These are phyloP conservation scores for Chauna torquata DNA, from an alignment of 2,113 vertebrate species.

Conservation along the genomic window DNA sequence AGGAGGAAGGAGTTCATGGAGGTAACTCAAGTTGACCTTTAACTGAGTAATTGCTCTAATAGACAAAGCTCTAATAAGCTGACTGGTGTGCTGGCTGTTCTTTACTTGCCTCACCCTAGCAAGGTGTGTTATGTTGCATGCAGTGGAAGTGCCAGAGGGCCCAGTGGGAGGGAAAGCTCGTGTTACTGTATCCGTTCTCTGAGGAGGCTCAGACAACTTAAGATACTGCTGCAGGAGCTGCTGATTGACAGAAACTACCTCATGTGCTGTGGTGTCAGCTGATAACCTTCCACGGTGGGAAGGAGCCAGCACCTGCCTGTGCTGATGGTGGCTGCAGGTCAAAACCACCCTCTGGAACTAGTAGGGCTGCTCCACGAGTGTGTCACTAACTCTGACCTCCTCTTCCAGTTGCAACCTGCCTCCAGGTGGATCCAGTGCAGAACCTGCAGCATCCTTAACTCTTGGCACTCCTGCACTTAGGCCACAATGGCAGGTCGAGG, in stretches of 20 bases:
- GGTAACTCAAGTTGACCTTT: neutral
- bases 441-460: conserved; percentile 17
- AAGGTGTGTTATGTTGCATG: neutral
- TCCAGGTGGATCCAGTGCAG: conserved; percentile 63
- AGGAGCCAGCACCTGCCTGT: neutral
- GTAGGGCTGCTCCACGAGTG: neutral
- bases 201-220: neutral
- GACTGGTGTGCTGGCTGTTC: neutral
- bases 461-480: conserved; percentile 43
- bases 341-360: neutral
- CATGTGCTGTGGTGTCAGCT: neutral
- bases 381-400: conserved; percentile 27
- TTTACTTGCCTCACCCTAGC: neutral
- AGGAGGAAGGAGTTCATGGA: conserved; percentile 10
- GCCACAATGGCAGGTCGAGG: conserved; percentile 92
- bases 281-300: neutral
- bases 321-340: neutral
- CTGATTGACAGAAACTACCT: neutral
- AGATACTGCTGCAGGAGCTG: neutral
- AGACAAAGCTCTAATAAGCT: neutral
- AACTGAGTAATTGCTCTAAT: neutral
- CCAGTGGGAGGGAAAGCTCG: neutral
- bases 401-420: conserved; percentile 72
- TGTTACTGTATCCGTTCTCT: neutral
- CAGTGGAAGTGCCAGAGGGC: neutral